Conservation (phyloP, 1,140 invertebrate genomes). For the Eriocheir sinensis region DNA sequence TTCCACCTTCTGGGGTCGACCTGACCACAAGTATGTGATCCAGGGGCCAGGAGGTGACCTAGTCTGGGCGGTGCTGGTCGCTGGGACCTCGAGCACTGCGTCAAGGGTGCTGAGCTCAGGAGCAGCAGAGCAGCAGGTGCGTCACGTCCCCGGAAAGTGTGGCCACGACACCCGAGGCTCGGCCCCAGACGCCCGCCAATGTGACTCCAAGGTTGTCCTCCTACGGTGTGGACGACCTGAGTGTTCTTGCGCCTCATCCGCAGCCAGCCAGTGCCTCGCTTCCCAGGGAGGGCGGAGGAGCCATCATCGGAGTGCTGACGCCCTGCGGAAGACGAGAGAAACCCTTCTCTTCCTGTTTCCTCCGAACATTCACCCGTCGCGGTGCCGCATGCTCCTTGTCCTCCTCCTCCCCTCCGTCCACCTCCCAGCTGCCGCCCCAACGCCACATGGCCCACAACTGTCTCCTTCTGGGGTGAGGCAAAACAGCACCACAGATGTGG, state of each 20-base stretch:
- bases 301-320: neutral
- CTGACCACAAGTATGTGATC: neutral
- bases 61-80: neutral
- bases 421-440: neutral
- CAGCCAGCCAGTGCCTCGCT: neutral
- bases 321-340: neutral
- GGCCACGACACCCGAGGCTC: neutral
- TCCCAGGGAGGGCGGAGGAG: neutral
- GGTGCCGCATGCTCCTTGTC: neutral
- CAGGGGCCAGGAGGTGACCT: neutral
- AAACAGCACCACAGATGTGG: conserved; percentile 33
- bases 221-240: neutral
- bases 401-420: neutral
- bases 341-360: conserved; percentile 10
- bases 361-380: neutral
- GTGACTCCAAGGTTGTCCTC: neutral
- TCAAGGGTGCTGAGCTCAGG: neutral
- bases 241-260: neutral
- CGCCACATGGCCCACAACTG: conserved; percentile 59
- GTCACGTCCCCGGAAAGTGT: neutral
- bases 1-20: neutral
- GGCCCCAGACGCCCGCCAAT: neutral
- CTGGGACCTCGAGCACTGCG: neutral
- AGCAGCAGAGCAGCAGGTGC: conserved; percentile 8
- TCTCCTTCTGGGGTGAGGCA: conserved; percentile 31